Evolutionary conservation across 2,888 invertebrate species (phyloP).

Genomic region (Drosophila conformis): DNA sequence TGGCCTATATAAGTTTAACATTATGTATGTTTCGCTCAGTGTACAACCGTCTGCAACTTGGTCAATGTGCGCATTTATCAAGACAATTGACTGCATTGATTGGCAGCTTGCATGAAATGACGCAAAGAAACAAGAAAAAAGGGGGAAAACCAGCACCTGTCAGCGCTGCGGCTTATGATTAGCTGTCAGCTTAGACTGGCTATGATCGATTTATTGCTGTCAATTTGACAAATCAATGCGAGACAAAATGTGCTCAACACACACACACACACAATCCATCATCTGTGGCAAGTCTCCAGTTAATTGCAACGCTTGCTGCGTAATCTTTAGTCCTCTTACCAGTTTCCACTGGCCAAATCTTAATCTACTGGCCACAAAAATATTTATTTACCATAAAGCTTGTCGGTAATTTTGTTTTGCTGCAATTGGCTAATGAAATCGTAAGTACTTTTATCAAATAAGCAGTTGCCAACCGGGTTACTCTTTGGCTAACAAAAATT

Average conservation of each 20-base stretch:
- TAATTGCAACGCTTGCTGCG: constrained; percentile 33
- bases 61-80: constrained; percentile 78
- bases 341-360: constrained; percentile 57
- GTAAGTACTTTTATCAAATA: constrained; percentile 76
- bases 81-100: constrained; percentile 76
- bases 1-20: background rate
- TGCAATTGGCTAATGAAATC: constrained; percentile 78
- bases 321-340: constrained; percentile 34
- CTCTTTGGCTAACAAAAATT: constrained; percentile 6
- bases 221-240: constrained; percentile 81
- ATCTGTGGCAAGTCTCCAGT: constrained; percentile 3
- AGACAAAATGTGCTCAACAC: constrained; percentile 10
- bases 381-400: constrained; percentile 5
- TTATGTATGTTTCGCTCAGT: background rate
- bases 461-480: constrained; percentile 65
- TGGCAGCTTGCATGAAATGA: constrained; percentile 80
- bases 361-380: constrained; percentile 51
- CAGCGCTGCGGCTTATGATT: constrained; percentile 73
- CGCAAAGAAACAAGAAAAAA: constrained; percentile 38
- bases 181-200: constrained; percentile 73
- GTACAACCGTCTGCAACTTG: constrained; percentile 50
- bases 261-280: constrained; percentile 7
- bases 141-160: constrained; percentile 52
- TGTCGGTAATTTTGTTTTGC: constrained; percentile 66
- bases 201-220: constrained; percentile 82